Conservation (phyloP, 2,888 invertebrate species). For the Mantis religiosa region DNA sequence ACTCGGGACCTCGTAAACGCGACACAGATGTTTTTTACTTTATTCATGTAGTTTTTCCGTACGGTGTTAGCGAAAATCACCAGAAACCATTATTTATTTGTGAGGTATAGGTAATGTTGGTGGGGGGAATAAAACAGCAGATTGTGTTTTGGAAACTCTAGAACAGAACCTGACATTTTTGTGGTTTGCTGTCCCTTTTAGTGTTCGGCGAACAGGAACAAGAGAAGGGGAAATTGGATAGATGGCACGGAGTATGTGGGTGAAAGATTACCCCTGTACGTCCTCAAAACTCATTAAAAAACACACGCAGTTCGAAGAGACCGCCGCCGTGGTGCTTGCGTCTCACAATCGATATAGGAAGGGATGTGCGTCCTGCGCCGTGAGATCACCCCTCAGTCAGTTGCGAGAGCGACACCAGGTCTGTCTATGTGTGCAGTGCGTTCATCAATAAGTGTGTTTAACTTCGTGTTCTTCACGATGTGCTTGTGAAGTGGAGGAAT, state of each 20-base stretch:
- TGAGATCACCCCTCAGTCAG: background rate
- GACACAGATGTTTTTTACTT: too few species aligned
- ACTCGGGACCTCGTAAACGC: too few species aligned
- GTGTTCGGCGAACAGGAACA: background rate
- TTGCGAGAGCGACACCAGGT: background rate
- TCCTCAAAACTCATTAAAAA: background rate
- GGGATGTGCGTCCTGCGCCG: background rate
- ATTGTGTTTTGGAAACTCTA: too few species aligned
- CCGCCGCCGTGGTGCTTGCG: background rate
- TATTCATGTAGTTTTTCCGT: too few species aligned
- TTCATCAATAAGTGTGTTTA: background rate
- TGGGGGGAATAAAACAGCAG: too few species aligned
- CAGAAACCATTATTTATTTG: too few species aligned
- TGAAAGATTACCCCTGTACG: background rate
- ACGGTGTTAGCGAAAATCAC: too few species aligned
- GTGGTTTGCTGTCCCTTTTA: background rate
- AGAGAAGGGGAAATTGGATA: background rate
- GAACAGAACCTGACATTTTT: too few species aligned
- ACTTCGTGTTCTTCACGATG: background rate
- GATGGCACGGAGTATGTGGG: background rate
- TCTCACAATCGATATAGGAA: background rate
- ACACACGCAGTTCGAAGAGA: background rate
- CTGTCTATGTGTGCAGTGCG: background rate
- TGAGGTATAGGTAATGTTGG: too few species aligned
- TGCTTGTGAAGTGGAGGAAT: background rate